These are phyloP conservation scores for Mycetomoellerius zeteki DNA, from an alignment of 1,140 invertebrate genomes.

Conservation along the genomic window DNA sequence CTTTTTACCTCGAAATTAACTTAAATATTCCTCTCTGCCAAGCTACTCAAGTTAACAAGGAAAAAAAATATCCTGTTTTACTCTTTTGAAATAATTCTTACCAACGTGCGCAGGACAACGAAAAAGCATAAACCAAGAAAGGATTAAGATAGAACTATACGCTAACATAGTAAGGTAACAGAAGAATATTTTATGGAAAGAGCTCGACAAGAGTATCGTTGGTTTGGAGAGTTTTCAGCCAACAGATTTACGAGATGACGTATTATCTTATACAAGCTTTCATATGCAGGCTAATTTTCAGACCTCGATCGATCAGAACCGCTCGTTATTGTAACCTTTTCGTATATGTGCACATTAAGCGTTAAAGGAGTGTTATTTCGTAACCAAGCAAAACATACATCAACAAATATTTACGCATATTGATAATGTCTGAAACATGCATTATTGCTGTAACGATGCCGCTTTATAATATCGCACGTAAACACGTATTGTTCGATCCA, in stretches of 20 bases:
- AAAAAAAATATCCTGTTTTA: not conserved
- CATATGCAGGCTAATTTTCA: slow-evolving; percentile 8
- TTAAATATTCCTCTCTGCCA: not conserved
- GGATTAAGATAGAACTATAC: not conserved
- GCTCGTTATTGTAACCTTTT: not conserved
- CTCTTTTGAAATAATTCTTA: not conserved
- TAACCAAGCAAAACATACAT: slow-evolving; percentile 46
- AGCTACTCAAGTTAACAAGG: not conserved
- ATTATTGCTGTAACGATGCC: slow-evolving; percentile 36
- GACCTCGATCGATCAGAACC: slow-evolving; percentile 20
- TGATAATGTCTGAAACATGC: slow-evolving; percentile 33
- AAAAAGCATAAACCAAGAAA: not conserved
- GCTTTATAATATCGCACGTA: slow-evolving; percentile 57
- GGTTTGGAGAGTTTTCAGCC: not conserved
- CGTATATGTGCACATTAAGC: slow-evolving; percentile 24
- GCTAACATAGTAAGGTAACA: not conserved
- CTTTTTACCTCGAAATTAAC: slow-evolving; percentile 10
- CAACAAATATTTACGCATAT: slow-evolving; percentile 39
- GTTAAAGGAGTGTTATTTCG: slow-evolving; percentile 30
- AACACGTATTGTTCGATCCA: slow-evolving; percentile 54
- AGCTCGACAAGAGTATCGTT: not conserved
- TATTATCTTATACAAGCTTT: slow-evolving; percentile 41
- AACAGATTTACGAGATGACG: not conserved
- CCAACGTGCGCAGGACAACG: not conserved
- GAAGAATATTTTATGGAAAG: slow-evolving; percentile 21